Evolutionary conservation across 2,113 vertebrate species (phyloP).

Genomic region (Antechinus flavipes): DNA sequence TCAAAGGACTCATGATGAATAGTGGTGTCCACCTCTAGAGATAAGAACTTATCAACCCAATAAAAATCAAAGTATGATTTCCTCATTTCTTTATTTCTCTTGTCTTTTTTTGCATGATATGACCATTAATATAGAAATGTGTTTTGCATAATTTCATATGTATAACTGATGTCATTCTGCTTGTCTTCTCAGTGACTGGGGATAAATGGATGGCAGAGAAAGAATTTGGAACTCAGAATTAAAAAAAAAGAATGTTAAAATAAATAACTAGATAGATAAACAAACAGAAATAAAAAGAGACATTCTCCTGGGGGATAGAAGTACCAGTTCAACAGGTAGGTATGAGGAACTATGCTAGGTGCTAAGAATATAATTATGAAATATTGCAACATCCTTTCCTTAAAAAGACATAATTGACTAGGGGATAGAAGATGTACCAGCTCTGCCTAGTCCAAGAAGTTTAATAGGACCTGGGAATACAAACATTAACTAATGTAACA

Average conservation of each 20-base stretch:
- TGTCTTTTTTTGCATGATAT: neutral
- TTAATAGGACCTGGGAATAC: neutral
- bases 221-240: neutral
- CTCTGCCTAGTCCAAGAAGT: neutral
- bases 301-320: neutral
- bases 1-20: neutral
- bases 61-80: neutral
- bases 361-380: neutral
- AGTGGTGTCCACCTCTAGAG: neutral
- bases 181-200: neutral
- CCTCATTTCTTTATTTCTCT: neutral
- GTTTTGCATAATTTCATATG: neutral
- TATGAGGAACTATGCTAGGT: neutral
- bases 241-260: neutral
- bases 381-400: neutral
- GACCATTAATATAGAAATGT: neutral
- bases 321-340: neutral
- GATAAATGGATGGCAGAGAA: neutral
- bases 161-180: neutral
- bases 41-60: neutral
- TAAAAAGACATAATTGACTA: neutral
- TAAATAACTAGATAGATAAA: neutral
- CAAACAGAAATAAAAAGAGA: neutral
- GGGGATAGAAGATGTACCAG: neutral
- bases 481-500: neutral